Percentiles rank a stretch among this genome's conserved stretches.
Conservation (phyloP, 2,113 vertebrate species). For the Porphyrio hochstetteri region DNA sequence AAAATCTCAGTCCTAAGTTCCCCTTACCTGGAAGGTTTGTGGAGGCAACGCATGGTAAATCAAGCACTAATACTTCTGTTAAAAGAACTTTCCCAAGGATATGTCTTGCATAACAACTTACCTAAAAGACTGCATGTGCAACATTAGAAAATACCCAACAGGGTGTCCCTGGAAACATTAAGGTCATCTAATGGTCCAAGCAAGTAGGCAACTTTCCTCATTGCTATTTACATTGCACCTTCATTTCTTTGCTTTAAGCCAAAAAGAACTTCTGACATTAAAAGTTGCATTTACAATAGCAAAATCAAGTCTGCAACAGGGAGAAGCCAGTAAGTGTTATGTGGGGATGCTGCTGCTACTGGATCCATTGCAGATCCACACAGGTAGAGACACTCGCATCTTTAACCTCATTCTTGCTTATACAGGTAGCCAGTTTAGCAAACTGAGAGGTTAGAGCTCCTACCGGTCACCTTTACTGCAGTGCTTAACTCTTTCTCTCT, state of each 20-base stretch:
- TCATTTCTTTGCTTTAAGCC: neutral
- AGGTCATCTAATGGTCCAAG: neutral
- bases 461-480: neutral
- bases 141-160: neutral
- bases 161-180: neutral
- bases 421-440: neutral
- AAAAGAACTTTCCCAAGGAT: neutral
- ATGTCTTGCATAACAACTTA: neutral
- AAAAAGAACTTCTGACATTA: neutral
- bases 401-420: neutral
- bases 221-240: neutral
- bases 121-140: neutral
- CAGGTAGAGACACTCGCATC: accelerated
- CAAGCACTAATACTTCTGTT: neutral
- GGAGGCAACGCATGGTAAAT: neutral
- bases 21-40: neutral
- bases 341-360: neutral
- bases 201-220: neutral
- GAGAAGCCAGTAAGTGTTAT: neutral
- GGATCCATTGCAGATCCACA: neutral
- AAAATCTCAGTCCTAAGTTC: neutral
- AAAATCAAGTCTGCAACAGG: neutral
- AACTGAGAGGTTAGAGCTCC: neutral
- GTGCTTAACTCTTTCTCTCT: neutral
- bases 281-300: neutral